phyloP scores from a whole-genome alignment of 2,888 invertebrate genomes.

The Diadromus collaris region DNA sequence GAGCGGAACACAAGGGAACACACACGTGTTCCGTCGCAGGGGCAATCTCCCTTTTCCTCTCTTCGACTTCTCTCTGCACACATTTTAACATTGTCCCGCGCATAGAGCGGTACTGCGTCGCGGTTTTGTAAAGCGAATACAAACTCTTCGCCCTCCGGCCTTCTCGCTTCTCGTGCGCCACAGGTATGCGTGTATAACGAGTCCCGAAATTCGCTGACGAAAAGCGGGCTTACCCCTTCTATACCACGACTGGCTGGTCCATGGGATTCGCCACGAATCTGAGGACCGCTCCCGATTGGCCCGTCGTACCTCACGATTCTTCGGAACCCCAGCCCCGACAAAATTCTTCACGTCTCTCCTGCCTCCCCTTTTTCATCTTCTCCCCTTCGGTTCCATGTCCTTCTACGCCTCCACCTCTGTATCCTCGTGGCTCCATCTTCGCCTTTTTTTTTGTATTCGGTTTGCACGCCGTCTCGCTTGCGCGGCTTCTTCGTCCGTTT shows the following conservation, averaged over 20 bases:
- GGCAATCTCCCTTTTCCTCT: not conserved
- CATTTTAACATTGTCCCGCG: constrained; percentile 18
- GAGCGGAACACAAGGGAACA: constrained; percentile 36
- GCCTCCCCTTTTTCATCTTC: constrained; percentile 23
- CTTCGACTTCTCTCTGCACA: not conserved
- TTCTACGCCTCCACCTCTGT: not conserved
- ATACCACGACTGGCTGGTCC: not conserved
- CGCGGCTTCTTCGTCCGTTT: constrained; percentile 8
- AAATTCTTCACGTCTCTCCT: constrained; percentile 54
- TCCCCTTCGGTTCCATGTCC: not conserved
- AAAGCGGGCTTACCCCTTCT: not conserved
- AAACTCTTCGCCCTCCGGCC: not conserved
- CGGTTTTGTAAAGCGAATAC: not conserved
- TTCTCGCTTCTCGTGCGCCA: not conserved
- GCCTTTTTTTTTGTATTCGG: not conserved
- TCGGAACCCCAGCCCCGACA: constrained; percentile 35
- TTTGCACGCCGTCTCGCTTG: not conserved
- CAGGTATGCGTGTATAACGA: not conserved
- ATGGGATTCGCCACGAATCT: constrained; percentile 15
- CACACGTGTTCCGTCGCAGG: constrained; percentile 26
- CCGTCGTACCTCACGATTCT: constrained; percentile 17
- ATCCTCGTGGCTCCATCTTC: not conserved
- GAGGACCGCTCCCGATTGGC: constrained; percentile 32
- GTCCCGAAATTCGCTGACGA: not conserved
- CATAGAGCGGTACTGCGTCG: not conserved